Percentiles rank a stretch among this genome's conserved stretches.
Conservation (phyloP, 1,140 invertebrate species). For the Aradophagus sp. region DNA sequence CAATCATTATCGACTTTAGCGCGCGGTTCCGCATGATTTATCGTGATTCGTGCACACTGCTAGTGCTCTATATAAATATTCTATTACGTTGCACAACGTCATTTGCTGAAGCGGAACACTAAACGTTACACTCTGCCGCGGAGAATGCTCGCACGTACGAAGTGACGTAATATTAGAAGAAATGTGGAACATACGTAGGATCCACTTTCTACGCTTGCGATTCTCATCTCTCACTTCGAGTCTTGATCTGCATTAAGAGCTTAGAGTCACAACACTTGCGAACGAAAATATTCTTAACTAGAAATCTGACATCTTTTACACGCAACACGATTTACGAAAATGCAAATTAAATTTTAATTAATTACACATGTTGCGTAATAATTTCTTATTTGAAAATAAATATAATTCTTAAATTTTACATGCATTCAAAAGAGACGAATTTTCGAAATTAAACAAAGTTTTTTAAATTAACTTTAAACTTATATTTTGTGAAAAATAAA, state of each 20-base stretch:
- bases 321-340: no score
- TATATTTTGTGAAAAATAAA: no score
- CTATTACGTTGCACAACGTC: slow-evolving; percentile 53
- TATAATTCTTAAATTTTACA: no score
- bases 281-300: no score
- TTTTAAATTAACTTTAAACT: no score
- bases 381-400: no score
- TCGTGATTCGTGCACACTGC: slow-evolving; percentile 36
- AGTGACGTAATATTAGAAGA: slow-evolving; percentile 61
- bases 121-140: slow-evolving; percentile 45
- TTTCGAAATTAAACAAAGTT: no score
- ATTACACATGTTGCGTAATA: no score
- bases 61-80: slow-evolving; percentile 51
- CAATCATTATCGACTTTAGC: slow-evolving; percentile 44
- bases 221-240: slow-evolving; percentile 35
- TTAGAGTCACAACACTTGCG: not conserved
- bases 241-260: slow-evolving; percentile 42
- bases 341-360: no score
- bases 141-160: slow-evolving; percentile 47
- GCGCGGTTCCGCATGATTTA: slow-evolving; percentile 46
- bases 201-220: slow-evolving; percentile 61
- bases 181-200: slow-evolving; percentile 63
- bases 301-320: no score
- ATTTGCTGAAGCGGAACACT: slow-evolving; percentile 50
- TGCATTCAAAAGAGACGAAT: no score